These are phyloP conservation scores for Prenolepis imparis DNA, from an alignment of 2,888 invertebrate genomes.

Conservation along the genomic window DNA sequence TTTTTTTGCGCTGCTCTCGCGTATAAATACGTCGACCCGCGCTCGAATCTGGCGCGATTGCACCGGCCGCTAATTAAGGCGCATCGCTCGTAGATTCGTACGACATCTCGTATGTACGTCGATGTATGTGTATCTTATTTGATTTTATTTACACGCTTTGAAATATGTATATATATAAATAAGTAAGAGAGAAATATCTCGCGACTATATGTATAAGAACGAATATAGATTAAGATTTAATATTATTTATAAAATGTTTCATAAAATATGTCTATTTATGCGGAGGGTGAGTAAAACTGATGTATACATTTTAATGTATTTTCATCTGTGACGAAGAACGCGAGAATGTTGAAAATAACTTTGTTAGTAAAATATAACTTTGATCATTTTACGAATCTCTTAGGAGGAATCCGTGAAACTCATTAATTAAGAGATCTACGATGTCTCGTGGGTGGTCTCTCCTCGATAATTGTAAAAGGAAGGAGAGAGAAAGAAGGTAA, in stretches of 20 bases:
- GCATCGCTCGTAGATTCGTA: slow-evolving; percentile 66
- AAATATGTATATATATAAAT: slow-evolving; percentile 49
- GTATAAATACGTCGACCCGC: slow-evolving; percentile 71
- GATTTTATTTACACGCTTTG: slow-evolving; percentile 66
- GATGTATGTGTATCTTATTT: slow-evolving; percentile 65
- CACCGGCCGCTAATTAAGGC: slow-evolving; percentile 71
- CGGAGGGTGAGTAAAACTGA: neutral
- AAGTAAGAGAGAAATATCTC: slow-evolving; percentile 7
- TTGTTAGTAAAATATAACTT: neutral
- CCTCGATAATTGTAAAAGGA: neutral
- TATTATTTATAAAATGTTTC: neutral
- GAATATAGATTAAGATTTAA: slow-evolving; percentile 5
- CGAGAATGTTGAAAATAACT: neutral
- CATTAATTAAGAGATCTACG: slow-evolving; percentile 12
- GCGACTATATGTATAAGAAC: slow-evolving; percentile 9
- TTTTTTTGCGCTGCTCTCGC: slow-evolving; percentile 59
- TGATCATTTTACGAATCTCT: neutral
- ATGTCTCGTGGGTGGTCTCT: neutral
- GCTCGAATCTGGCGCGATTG: slow-evolving; percentile 56
- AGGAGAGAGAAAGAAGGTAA: neutral
- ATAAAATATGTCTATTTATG: neutral
- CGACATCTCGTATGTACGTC: slow-evolving; percentile 59
- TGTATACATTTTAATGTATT: neutral
- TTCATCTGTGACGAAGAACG: neutral
- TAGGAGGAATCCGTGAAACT: neutral